Conservation (phyloP, 2,797 vertebrate species). For the Toxotes lorentzi region DNA sequence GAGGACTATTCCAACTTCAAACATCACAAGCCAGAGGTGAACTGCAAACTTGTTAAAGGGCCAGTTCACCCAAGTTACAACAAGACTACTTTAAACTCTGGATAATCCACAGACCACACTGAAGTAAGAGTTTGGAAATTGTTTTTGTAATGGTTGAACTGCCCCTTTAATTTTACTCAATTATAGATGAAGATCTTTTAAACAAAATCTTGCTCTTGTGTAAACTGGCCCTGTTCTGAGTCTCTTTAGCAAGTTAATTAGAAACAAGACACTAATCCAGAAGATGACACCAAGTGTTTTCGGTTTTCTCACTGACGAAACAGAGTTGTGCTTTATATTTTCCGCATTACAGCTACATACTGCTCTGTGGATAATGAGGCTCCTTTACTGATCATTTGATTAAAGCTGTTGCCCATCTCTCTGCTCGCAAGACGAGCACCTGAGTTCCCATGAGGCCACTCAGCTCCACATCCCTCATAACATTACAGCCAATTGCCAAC, state of each 20-base stretch:
- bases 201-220: not conserved
- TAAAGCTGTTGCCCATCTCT: constrained; percentile 11
- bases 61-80: not conserved
- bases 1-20: not conserved
- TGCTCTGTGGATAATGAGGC: constrained; percentile 42
- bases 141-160: constrained; percentile 3
- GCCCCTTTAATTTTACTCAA: not conserved
- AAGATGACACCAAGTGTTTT: constrained; percentile 23
- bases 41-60: not conserved
- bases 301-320: constrained; percentile 29
- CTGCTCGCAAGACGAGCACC: constrained; percentile 44
- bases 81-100: not conserved
- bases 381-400: constrained; percentile 38
- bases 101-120: not conserved
- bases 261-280: constrained; percentile 34
- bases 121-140: not conserved
- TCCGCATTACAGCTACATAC: constrained; percentile 22
- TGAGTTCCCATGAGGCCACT: constrained; percentile 54
- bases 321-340: constrained; percentile 42
- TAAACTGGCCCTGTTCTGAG: constrained; percentile 1
- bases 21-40: not conserved
- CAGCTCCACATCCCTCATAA: constrained; percentile 43
- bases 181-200: not conserved
- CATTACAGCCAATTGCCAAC: constrained; percentile 47
- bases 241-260: constrained; percentile 46